Percentiles rank a stretch among this genome's conserved stretches.
Evolutionary conservation across 2,888 invertebrate species (phyloP).

Genomic region (Crossocerus cetratus): DNA sequence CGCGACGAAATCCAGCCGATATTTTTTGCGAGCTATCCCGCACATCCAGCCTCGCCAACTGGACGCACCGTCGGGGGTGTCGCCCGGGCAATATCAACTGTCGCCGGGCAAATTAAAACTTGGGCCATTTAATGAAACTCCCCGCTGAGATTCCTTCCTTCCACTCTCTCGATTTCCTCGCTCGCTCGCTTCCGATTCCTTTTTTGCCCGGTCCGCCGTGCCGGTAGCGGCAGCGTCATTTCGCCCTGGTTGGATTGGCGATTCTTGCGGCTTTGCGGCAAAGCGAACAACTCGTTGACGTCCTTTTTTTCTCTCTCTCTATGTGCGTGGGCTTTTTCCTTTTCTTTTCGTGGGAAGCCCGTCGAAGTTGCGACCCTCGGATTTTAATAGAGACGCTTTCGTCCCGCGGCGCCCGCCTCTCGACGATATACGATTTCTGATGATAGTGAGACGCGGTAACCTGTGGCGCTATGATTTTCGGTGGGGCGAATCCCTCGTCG

Average conservation of each 20-base stretch:
- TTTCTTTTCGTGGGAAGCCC: background rate
- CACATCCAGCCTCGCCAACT: background rate
- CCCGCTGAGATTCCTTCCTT: background rate
- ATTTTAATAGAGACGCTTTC: background rate
- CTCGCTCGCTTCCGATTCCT: background rate
- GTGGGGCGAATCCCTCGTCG: background rate
- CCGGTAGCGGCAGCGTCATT: background rate
- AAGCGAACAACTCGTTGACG: too few species aligned
- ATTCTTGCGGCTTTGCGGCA: background rate
- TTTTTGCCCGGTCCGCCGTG: background rate
- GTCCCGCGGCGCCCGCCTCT: too few species aligned
- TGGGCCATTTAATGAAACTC: background rate
- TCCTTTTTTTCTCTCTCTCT: too few species aligned
- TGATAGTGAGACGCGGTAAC: background rate
- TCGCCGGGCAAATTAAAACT: conserved; percentile 2
- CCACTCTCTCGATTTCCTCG: background rate
- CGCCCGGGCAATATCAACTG: background rate
- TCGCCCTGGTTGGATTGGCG: too few species aligned
- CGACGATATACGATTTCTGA: conserved; percentile 11
- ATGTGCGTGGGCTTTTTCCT: too few species aligned
- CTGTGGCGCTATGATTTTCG: conserved; percentile 2
- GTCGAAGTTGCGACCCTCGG: background rate
- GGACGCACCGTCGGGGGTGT: background rate
- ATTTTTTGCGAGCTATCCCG: conserved; percentile 1
- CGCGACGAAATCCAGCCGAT: conserved; percentile 9